Conservation (phyloP, 2,888 invertebrate genomes). For the Phragmatobia fuliginosa region DNA sequence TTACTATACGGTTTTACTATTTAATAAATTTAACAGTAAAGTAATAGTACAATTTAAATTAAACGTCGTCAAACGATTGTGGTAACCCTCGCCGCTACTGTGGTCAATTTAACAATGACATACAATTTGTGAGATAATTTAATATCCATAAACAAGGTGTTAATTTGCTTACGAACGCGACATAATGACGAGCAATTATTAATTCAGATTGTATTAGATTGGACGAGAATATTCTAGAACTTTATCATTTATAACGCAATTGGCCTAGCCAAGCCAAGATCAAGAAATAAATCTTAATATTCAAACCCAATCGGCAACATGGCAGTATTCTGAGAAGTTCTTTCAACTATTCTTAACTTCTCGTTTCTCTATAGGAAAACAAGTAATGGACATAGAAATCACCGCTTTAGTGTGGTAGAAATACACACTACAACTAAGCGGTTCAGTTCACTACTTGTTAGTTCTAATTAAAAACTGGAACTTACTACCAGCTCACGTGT, state of each 20-base stretch:
- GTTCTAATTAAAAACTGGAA: too few relatives aligned
- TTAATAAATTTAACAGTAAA: neutral
- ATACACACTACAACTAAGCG: too few relatives aligned
- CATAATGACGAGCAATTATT: neutral
- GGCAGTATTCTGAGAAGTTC: too few relatives aligned
- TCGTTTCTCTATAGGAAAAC: too few relatives aligned
- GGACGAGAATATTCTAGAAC: neutral
- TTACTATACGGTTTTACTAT: neutral
- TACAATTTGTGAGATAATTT: neutral
- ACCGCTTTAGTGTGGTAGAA: too few relatives aligned
- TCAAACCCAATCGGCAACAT: too few relatives aligned
- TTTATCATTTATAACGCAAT: neutral
- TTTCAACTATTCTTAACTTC: too few relatives aligned
- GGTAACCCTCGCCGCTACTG: slow-evolving; percentile 2
- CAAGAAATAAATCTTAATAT: too few relatives aligned
- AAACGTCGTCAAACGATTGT: neutral
- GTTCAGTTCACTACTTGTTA: too few relatives aligned
- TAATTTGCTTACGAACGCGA: neutral
- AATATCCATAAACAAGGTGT: neutral
- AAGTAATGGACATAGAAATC: too few relatives aligned
- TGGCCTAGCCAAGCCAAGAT: too few relatives aligned
- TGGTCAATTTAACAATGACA: neutral
- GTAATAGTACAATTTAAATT: neutral
- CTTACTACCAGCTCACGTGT: too few relatives aligned
- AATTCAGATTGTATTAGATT: neutral